A percentile compares a stretch with the other conserved stretches of the same genome.
Evolutionary conservation across 2,113 vertebrate species (phyloP).

Genomic region (Grallaria varia): DNA sequence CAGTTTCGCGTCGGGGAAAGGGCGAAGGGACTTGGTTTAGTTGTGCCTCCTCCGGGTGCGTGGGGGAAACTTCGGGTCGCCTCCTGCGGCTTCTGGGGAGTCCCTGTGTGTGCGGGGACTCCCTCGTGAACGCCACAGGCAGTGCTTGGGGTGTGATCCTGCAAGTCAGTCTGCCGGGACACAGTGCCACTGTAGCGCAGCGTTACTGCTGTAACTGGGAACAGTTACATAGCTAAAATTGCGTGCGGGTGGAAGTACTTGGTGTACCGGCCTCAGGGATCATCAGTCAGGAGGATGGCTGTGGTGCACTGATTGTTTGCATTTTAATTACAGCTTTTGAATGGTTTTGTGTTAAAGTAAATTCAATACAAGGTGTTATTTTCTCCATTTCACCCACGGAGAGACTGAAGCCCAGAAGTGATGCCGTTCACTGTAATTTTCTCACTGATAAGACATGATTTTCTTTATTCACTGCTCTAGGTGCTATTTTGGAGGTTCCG

Average conservation of each 20-base stretch:
- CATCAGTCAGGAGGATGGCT: rapidly evolving
- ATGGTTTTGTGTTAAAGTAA: neutral
- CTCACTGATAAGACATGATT: neutral
- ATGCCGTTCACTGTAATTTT: neutral
- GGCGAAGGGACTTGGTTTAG: rapidly evolving
- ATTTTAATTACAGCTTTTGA: neutral
- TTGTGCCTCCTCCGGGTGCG: neutral
- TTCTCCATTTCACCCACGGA: neutral
- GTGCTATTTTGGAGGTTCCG: neutral
- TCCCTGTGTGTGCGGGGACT: neutral
- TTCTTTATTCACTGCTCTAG: neutral
- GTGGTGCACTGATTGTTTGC: neutral
- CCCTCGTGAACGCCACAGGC: rapidly evolving
- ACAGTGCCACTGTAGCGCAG: rapidly evolving
- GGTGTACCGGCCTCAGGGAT: rapidly evolving
- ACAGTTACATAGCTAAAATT: rapidly evolving
- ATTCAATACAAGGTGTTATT: neutral
- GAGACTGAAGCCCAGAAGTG: neutral
- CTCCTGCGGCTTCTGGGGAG: neutral
- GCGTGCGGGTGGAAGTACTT: rapidly evolving
- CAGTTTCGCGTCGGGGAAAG: rapidly evolving
- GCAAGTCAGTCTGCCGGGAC: too few relatives aligned
- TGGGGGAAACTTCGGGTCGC: neutral
- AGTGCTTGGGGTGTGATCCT: neutral
- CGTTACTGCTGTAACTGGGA: neutral